Base-by-base conservation (phyloP, 2,888 invertebrate species). In the Macrosiphum euphorbiae region DNA sequence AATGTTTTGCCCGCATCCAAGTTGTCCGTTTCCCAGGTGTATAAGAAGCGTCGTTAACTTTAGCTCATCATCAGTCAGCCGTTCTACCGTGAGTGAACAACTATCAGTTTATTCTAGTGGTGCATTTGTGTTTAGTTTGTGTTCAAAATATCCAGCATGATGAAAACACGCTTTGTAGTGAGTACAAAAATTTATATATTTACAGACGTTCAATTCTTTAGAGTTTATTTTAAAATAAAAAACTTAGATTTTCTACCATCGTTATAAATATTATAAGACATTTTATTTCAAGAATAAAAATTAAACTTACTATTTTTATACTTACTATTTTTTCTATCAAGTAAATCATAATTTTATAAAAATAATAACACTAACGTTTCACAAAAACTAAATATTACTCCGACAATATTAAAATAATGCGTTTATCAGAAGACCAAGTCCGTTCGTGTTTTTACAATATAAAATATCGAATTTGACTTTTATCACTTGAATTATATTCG, bases 21-120 rank as follows among this genome's bases (percentile, higher is more conserved):
- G 85, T 86, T 58, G 85, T 47, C 90, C 90, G 90, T 87, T 94
- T 90, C 86, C 61, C 94, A 35, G 85, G 90, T 61, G 89, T 94
- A 94, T 94, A 94, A 94, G 94, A 94, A 94, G 94, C 90, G 41
- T 50, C 50, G 85, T 41, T 86, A 94, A 86, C 90, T 94, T 94
- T 90, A n/a, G 94, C 61, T 94, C 94, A 90, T 94, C 94, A 94
- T 61, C 94, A 94, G 94, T 94, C 50, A 90, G 61, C 50, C 94
- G 94, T 85, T 61, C 61, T 28, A 90, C 90, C 85, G 93, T 61
- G 90, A 90, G 84, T 84, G 90, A 90, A 93, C 93, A 93, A 93
- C 93, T 88, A 78, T 78, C 78, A 78, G 78, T n/a, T 10, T 78
- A 88, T 85, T 67, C 47, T 61, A 50, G 87, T 87, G 26, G 67